Evolutionary conservation across 1,140 invertebrate genomes (phyloP), one percentile per base, ranked within the genome.

Genomic region (Ylistrum balloti): DNA sequence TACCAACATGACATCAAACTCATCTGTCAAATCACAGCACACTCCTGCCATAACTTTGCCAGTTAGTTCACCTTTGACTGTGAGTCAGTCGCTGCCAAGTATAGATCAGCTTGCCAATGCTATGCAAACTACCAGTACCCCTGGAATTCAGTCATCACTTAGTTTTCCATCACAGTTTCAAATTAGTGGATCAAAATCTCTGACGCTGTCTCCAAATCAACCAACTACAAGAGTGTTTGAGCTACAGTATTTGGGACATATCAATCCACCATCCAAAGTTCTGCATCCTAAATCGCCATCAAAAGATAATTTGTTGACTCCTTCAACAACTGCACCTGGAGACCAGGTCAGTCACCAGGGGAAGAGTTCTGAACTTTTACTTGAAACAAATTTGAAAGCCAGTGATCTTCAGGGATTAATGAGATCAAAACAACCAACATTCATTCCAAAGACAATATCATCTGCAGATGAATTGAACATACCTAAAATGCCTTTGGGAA

Each of bases 241-340:
- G n/a, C n/a, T 74, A 1, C 56, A 74, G 56, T 74, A 74, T n/a
- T n/a, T 74, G 3, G 56, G 56, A 28, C 56, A 74, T 7, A 28
- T 74, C 56, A 74, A 74, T 74, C 56, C 56, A 74, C 56, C 56
- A 28, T 74, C 56, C 56, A 74, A 74, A 74, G 28, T 74, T 74
- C 56, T 74, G 5, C 56, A 74, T 28, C 56, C 56, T 2, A 74
- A 74, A 28, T n/a, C 56, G 5, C n/a, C n/a, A 28, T 74, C 56
- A 74, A 28, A 74, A 28, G 56, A 74, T 74, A 17, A n/a, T 9
- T 17, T n/a, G 2, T 74, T 28, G 22, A 11, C n/a, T n/a, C 56
- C n/a, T 28, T 74, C 56, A 5, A 74, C 56, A 74, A 7, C 56
- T 5, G 22, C n/a, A 28, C 11, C 56, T 28, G 56, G 22, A 74